Base-by-base conservation (phyloP, 1,140 invertebrate species). In the Pomacea maculata region DNA sequence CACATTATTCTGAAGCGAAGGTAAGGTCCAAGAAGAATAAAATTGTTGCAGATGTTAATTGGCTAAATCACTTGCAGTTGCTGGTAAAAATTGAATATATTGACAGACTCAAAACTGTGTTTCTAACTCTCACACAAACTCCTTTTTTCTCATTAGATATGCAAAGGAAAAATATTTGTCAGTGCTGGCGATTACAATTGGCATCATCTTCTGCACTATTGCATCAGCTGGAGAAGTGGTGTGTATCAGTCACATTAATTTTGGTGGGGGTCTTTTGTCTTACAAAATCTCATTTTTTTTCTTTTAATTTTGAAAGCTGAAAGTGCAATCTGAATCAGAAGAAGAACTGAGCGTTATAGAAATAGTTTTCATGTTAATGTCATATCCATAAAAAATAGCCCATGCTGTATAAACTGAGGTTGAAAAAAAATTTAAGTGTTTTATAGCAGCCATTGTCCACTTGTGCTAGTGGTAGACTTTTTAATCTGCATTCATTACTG, bases 151-250 rank as follows among this genome's bases (percentile, higher is more conserved):
- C 34, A 65, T 57, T 83, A 89, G 89, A 64, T 99, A 99, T 88
- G 93, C 94, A 21, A 91, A 95, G 9, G 93, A 94, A 21, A 99
- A 99, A 91, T 99, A 99, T 92, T 75, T 97, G 21, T 97, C 98
- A 17, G 96, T 99, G 29, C 91, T 95, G 7, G 95, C 99, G 93
- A 99, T 99, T 86, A 97, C 97, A 1, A 84, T 95, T 55, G 98
- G 98, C 29, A 99, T 99, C 80, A 93, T 95, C 1, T 92, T 98
- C 25, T 99, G 97, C 90, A 99, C 98, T 0, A 93, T 98, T 80
- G 95, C 97, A 12, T 98, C 97, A 54, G 94, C 95, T 70, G 93
- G 94, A 78, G 94, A 95, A 86, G 85, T 86, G 78, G 88, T 90
- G 79, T 84, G 86, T 85, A 70, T 34, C 5, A 65, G 64, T 65